phyloP scores from a whole-genome alignment of 64 coral and sea anemone genomes.

The Pachyseris speciosa region DNA sequence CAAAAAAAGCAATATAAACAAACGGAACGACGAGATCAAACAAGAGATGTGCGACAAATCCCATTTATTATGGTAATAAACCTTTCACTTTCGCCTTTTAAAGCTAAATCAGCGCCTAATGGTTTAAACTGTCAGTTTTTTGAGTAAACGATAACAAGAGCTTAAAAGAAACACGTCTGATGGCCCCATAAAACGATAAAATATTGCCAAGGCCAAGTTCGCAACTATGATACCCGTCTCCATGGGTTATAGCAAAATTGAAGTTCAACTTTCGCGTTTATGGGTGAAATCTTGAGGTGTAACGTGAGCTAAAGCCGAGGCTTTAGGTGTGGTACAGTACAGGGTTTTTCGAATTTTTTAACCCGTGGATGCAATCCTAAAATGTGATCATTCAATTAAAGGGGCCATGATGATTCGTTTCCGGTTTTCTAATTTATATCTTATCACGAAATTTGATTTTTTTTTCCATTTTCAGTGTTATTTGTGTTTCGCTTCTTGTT shows the following conservation, averaged over 20 bases:
- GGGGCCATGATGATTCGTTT: neutral
- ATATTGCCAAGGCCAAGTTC: too few relatives aligned
- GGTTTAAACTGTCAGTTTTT: neutral
- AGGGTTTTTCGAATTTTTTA: too few relatives aligned
- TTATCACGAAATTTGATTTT: neutral
- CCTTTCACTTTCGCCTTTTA: neutral
- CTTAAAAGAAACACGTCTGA: too few relatives aligned
- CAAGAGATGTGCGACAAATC: neutral
- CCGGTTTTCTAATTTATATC: neutral
- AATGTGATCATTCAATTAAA: neutral
- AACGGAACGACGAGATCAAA: neutral
- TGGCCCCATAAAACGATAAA: too few relatives aligned
- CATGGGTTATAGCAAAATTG: too few relatives aligned
- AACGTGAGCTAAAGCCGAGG: too few relatives aligned
- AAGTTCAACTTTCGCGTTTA: too few relatives aligned
- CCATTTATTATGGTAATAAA: slow-evolving; percentile 12
- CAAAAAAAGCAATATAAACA: neutral
- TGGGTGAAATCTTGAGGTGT: too few relatives aligned
- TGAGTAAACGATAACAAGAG: neutral
- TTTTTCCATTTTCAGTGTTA: neutral
- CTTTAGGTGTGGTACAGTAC: too few relatives aligned
- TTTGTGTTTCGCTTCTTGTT: neutral
- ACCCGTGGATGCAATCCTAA: too few relatives aligned
- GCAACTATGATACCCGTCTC: too few relatives aligned
- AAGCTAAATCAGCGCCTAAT: neutral